Evolutionary conservation across 2,113 vertebrate species (phyloP).

Genomic region (Nycticryphes semicollaris): DNA sequence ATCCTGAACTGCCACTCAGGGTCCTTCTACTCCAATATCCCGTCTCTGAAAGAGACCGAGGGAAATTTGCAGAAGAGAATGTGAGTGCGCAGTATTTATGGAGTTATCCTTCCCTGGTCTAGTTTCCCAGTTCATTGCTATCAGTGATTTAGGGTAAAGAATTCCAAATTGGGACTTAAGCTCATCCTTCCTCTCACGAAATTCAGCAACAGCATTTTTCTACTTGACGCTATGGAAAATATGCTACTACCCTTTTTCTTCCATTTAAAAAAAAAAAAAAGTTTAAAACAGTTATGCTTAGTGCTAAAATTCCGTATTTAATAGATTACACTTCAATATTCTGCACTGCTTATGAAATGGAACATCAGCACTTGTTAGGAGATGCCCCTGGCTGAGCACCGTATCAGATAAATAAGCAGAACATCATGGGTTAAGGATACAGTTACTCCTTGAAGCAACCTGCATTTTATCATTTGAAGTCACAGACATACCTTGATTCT

Average conservation of each 20-base stretch:
- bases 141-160: not conserved
- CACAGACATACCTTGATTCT: not conserved
- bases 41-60: not conserved
- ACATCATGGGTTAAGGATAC: not conserved
- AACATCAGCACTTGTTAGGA: conserved; percentile 35
- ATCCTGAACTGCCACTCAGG: not conserved
- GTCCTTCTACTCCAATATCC: not conserved
- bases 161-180: not conserved
- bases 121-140: not conserved
- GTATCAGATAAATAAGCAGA: not conserved
- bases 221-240: not conserved
- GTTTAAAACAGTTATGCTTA: not conserved
- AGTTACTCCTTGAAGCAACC: not conserved
- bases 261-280: not conserved
- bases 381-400: not conserved
- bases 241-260: not conserved
- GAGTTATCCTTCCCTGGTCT: not conserved
- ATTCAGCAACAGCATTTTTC: not conserved
- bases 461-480: not conserved
- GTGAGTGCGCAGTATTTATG: not conserved
- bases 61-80: not conserved
- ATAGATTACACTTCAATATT: not conserved
- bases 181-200: not conserved
- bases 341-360: not conserved
- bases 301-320: not conserved